Evolutionary conservation across 2,888 invertebrate species (phyloP).

Genomic region (Drosophila algonquin): DNA sequence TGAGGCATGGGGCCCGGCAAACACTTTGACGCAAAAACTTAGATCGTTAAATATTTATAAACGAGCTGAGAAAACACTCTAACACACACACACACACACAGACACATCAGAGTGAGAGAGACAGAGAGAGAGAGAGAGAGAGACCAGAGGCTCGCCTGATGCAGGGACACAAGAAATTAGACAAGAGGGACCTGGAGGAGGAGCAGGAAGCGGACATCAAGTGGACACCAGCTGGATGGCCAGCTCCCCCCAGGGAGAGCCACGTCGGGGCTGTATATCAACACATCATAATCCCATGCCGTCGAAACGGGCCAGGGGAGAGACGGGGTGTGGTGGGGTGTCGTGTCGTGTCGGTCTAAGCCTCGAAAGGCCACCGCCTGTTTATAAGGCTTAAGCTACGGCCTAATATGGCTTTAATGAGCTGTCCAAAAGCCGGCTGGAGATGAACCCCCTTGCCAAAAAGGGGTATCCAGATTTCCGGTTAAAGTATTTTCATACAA

Average conservation of each 20-base stretch:
- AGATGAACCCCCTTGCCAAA: neutral
- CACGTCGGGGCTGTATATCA: slow-evolving; percentile 55
- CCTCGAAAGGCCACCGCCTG: slow-evolving; percentile 28
- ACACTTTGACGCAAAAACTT: slow-evolving; percentile 65
- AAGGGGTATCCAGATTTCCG: slow-evolving; percentile 14
- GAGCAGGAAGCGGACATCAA: slow-evolving; percentile 38
- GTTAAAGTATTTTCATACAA: neutral
- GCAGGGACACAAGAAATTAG: slow-evolving; percentile 41
- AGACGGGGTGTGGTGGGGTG: neutral
- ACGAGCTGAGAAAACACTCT: slow-evolving; percentile 52
- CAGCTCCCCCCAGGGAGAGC: neutral
- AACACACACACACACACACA: neutral
- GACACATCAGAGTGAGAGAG: neutral
- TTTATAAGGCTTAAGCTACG: slow-evolving; percentile 49
- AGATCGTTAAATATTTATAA: slow-evolving; percentile 75
- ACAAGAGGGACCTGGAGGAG: slow-evolving; percentile 28
- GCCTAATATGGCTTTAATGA: slow-evolving; percentile 71
- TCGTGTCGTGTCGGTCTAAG: slow-evolving; percentile 12
- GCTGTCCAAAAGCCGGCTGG: slow-evolving; percentile 48
- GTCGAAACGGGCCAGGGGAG: neutral
- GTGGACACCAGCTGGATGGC: slow-evolving; percentile 46
- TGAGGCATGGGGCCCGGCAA: slow-evolving; percentile 15
- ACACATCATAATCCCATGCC: slow-evolving; percentile 69
- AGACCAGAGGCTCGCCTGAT: neutral
- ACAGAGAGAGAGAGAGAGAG: no score